Evolutionary conservation across 2,113 vertebrate genomes (phyloP).

Genomic region (Ascaphus truei): DNA sequence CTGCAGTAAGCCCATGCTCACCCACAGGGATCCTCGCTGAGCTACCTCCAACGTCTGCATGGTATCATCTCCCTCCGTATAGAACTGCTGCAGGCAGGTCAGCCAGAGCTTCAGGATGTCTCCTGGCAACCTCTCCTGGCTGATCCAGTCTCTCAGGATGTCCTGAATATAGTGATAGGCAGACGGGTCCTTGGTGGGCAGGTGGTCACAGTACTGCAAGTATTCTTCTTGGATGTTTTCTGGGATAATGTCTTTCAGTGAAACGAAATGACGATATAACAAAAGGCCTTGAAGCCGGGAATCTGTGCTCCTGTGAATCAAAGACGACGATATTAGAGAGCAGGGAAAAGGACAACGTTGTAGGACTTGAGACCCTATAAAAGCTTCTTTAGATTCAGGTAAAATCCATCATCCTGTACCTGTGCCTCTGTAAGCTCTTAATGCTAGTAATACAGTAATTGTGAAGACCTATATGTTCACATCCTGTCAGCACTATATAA

Average conservation of each 20-base stretch:
- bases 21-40: conserved; percentile 83
- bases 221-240: conserved; percentile 70
- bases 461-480: too few relatives aligned
- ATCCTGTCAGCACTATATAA: too few relatives aligned
- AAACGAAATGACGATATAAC: conserved; percentile 72
- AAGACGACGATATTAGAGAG: too few relatives aligned
- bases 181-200: conserved; percentile 61
- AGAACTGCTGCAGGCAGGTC: conserved; percentile 77
- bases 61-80: conserved; percentile 63
- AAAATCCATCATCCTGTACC: too few relatives aligned
- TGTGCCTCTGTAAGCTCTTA: too few relatives aligned
- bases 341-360: rapidly evolving
- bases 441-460: too few relatives aligned
- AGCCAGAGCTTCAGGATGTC: conserved; percentile 72
- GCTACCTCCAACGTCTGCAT: conserved; percentile 58
- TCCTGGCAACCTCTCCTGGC: conserved; percentile 69
- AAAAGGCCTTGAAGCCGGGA: conserved; percentile 74
- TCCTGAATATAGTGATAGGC: conserved; percentile 74
- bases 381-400: rapidly evolving
- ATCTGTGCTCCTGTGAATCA: conserved; percentile 68
- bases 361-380: neutral
- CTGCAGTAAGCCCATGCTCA: conserved; percentile 85
- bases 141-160: conserved; percentile 64
- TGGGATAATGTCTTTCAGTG: conserved; percentile 76
- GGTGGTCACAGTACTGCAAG: conserved; percentile 70